A percentile compares a stretch with the other conserved stretches of the same genome.
phyloP scores from a whole-genome alignment of 2,888 invertebrate genomes.

The Anagyrus pseudococci region DNA sequence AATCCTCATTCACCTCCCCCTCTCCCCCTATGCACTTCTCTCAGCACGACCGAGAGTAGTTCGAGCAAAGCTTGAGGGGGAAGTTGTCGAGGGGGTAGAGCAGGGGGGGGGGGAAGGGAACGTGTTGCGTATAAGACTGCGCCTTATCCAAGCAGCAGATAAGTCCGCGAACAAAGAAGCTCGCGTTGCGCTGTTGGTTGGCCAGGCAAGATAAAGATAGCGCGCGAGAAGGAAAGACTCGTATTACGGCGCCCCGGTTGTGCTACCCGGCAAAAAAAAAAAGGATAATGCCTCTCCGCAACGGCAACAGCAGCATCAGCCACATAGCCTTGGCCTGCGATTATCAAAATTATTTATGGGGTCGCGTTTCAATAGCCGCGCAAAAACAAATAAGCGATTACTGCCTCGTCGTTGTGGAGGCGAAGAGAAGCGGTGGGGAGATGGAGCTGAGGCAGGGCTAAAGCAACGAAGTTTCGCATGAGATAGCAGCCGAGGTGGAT shows the following conservation, averaged over 20 bases:
- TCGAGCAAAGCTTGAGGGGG: background rate
- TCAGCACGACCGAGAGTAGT: background rate
- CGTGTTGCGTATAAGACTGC: no score
- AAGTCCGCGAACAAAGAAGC: conserved; percentile 31
- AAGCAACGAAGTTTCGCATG: no score
- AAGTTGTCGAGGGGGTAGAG: no score
- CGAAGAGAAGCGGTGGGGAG: no score
- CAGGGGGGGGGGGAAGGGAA: background rate
- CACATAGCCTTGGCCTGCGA: no score
- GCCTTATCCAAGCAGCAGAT: conserved; percentile 24
- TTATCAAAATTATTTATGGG: conserved; percentile 35
- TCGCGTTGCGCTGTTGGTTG: no score
- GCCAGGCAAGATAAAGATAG: background rate
- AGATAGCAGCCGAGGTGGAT: background rate
- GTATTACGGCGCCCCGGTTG: conserved; percentile 3
- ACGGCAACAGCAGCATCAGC: no score
- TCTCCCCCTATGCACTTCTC: background rate
- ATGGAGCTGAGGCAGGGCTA: no score
- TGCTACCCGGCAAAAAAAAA: no score
- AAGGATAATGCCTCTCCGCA: conserved; percentile 19
- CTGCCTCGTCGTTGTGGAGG: no score
- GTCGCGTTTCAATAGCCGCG: conserved; percentile 17
- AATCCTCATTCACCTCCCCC: background rate
- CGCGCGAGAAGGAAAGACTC: conserved; percentile 1
- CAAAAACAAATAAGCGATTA: conserved; percentile 14